A percentile compares a stretch with the other conserved stretches of the same genome.
phyloP scores from a whole-genome alignment of 2,113 vertebrate species.

The Ochotona princeps region DNA sequence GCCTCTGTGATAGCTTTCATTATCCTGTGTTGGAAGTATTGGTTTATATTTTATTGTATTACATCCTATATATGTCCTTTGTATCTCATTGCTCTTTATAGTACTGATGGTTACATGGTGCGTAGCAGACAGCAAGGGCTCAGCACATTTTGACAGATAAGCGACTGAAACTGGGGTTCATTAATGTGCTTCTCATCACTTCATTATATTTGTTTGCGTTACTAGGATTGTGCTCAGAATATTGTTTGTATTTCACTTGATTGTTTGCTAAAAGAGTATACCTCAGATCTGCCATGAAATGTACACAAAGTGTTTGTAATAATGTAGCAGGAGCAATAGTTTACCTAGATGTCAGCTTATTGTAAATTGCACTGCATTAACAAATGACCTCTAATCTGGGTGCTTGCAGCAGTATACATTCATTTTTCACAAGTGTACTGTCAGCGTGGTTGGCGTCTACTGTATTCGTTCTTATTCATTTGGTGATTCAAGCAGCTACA shows the following conservation, averaged over 20 bases:
- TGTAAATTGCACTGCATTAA: background rate
- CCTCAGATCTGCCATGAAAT: background rate
- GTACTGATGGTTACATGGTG: background rate
- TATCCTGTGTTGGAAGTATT: background rate
- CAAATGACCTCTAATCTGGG: background rate
- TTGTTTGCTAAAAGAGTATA: background rate
- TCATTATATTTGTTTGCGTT: constrained; percentile 20
- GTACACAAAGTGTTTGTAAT: background rate
- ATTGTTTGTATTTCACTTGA: background rate
- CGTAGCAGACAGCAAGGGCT: background rate
- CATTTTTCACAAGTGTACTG: background rate
- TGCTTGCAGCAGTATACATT: background rate
- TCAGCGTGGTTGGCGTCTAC: background rate
- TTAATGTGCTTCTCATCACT: background rate
- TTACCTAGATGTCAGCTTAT: background rate
- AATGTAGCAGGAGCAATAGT: background rate
- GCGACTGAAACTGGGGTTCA: background rate
- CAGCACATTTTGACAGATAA: background rate
- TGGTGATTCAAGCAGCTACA: no score
- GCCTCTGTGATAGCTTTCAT: background rate
- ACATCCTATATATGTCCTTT: accelerated
- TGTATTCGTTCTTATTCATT: background rate
- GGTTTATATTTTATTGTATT: background rate
- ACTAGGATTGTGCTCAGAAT: background rate
- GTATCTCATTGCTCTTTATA: accelerated